Conservation (phyloP, 2,797 vertebrate species). For the Otolemur crassicaudatus region DNA sequence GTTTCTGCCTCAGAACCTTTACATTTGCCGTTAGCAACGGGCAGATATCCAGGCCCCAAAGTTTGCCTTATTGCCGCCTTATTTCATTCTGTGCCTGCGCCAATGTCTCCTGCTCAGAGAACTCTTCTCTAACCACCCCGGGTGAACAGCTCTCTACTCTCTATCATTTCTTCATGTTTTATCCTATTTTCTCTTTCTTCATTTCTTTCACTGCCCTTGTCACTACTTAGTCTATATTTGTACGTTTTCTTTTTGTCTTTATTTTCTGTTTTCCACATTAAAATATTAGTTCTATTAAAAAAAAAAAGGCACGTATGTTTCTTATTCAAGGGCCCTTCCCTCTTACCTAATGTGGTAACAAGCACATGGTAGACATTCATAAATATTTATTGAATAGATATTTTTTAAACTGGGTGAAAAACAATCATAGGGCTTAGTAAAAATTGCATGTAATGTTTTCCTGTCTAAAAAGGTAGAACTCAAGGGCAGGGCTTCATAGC, state of each 20-base stretch:
- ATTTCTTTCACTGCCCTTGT: not conserved
- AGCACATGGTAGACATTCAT: not conserved
- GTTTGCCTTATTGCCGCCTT: not conserved
- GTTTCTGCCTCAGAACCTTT: not conserved
- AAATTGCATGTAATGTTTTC: not conserved
- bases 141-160: not conserved
- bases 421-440: not conserved
- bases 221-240: not conserved
- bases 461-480: not conserved
- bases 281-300: not conserved
- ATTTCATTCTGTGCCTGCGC: not conserved
- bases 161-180: not conserved
- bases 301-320: not conserved
- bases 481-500: not conserved
- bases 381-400: not conserved
- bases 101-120: not conserved
- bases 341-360: not conserved
- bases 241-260: not conserved
- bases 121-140: not conserved
- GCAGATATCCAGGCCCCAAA: not conserved
- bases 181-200: not conserved
- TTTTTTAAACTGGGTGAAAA: not conserved
- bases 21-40: not conserved
- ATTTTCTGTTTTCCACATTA: not conserved
- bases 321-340: not conserved